Conservation (phyloP, 1,140 invertebrate species). For the Drosophila obscura region DNA sequence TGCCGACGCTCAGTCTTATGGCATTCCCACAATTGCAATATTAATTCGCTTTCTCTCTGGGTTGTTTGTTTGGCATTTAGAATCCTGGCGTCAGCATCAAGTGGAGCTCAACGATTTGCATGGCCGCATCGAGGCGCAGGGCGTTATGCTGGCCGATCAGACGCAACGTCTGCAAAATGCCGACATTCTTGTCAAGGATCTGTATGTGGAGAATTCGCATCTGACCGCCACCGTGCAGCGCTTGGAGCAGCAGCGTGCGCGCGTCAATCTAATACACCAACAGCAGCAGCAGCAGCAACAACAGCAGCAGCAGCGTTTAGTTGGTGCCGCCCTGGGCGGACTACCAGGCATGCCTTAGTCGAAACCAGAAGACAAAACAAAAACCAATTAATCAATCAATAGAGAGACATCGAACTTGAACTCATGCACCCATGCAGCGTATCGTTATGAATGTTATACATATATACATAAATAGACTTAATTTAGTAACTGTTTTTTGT, state of each 20-base stretch:
- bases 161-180: constrained; percentile 88
- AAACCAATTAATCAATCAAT: constrained; percentile 26
- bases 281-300: constrained; percentile 63
- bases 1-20: constrained; percentile 8
- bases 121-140: constrained; percentile 85
- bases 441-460: constrained; percentile 52
- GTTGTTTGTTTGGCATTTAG: constrained; percentile 67
- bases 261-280: constrained; percentile 77
- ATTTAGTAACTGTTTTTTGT: constrained; percentile 33
- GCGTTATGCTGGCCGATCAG: constrained; percentile 87
- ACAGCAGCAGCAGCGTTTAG: constrained; percentile 52
- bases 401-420: constrained; percentile 60
- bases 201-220: constrained; percentile 92
- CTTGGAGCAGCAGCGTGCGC: constrained; percentile 85
- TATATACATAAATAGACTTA: constrained; percentile 30
- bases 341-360: constrained; percentile 80
- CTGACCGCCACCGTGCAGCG: constrained; percentile 87
- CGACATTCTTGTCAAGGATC: constrained; percentile 90
- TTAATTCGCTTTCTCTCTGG: background rate
- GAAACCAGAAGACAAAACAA: background rate
- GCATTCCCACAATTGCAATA: background rate
- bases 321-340: constrained; percentile 35
- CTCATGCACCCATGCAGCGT: constrained; percentile 29
- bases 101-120: constrained; percentile 86
- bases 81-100: constrained; percentile 87